Evolutionary conservation across 2,797 vertebrate genomes (phyloP), one percentile per base, ranked within the genome.

Genomic region (Acanthornis magna): DNA sequence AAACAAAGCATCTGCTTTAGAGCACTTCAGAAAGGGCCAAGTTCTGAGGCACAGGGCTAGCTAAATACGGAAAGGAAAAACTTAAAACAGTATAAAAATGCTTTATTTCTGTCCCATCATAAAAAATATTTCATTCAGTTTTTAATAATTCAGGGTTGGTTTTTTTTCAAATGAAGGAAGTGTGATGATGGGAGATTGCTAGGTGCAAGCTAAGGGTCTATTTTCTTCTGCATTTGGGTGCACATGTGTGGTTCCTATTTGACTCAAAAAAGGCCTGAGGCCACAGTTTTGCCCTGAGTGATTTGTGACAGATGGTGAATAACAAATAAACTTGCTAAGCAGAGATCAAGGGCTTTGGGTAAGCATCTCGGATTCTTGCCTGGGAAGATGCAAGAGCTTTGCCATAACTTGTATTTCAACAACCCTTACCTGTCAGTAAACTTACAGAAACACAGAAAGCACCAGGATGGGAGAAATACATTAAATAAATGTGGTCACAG

Each of bases 221-320:
- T 42, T 26, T 68, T 61, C 53, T 43, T 82, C 50, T 75, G 26
- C 4, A 42, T 60, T 72, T 32, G n/a, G 32, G 25, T 3, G 3
- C 10, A 19, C 25, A 51, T 0, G 20, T 82, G 71, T 79, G 57
- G 45, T 51, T 95, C 38, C 29, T 82, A 6, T 83, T 94, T 92
- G 57, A 68, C 16, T 94, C 47, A 58, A 43, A 65, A 83, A 50
- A 68, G 20, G 58, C 68, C 68, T 58, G 61, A 91, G 79, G 85
- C 76, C 38, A 81, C 17, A 32, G 65, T 83, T 91, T 77, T 75
- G 30, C 65, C 54, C 50, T 27, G 26, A 89, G 89, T 91, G 81
- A 91, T 92, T 93, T 96, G 86, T 94, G 92, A 83, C 91, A 95
- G 92, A 88, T 68, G 68, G 68, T 85, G 78, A 91, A 80, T 74